Evolutionary conservation across 1,140 invertebrate genomes (phyloP), one percentile per base, ranked within the genome.

Genomic region (Venturia canescens): DNA sequence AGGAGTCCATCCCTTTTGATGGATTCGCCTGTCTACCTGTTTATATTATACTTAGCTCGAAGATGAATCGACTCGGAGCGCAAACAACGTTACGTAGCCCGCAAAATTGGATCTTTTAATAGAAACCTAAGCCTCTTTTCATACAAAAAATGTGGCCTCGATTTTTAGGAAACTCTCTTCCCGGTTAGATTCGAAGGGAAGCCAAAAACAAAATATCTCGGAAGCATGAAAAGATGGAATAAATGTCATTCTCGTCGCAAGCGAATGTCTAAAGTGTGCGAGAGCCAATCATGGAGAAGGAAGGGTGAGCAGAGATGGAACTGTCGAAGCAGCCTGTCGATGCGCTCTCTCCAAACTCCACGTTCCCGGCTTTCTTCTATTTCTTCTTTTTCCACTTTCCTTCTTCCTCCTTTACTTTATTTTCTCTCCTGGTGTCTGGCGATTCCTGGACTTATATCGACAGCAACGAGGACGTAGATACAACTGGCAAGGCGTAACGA

Each of bases 21-120:
- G 53, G 57, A 63, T 63, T 44, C 44, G 2, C 75, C 75, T 29
- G 75, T 78, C 60, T 57, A 50, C n/a, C 63, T 38, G 23, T 77
- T 77, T 66, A 77, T 77, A 44, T 57, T 76, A 26, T 29, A 63
- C 74, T 63, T 63, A 29, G 53, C 53, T 16, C 76, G 26, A 53
- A 57, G 21, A 63, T 34, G n/a, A 9, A 48, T 34, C 31, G 18
- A 9, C 38, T n/a, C 21, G 1, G n/a, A 44, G 38, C 13, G 38
- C 38, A 44, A 44, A 44, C 38, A 44, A 9, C 7, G 13, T 44
- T 44, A 44, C 13, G 11, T 44, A 44, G 38, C 38, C 38, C 38
- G 13, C 38, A 3, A 44, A 44, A 44, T 44, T 44, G 38, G 38
- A 44, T 44, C 38, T 44, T 44, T 44, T 44, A 44, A 44, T 9